A percentile compares a stretch with the other conserved stretches of the same genome.
These are phyloP conservation scores for Lepetodrilus schrolli DNA, from an alignment of 2,888 invertebrate genomes.

Conservation along the genomic window DNA sequence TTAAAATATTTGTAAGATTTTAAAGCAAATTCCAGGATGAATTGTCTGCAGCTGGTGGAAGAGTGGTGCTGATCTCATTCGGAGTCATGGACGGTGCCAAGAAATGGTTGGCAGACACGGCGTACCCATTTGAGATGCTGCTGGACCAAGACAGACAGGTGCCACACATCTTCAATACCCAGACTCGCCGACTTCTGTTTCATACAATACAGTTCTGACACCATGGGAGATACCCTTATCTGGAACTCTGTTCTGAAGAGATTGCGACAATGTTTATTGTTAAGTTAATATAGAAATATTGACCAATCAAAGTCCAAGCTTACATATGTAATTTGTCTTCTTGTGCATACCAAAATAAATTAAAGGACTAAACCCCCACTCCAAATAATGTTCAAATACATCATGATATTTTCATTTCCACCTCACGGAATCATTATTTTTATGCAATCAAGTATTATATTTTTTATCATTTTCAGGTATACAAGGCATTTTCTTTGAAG, in stretches of 20 bases:
- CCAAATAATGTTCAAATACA: too few species aligned
- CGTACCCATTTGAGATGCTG: slow-evolving; percentile 61
- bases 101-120: slow-evolving; percentile 64
- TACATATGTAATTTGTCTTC: too few species aligned
- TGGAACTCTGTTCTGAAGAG: neutral
- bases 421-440: too few species aligned
- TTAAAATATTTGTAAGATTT: too few species aligned
- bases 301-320: too few species aligned
- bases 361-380: too few species aligned
- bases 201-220: neutral
- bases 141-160: slow-evolving; percentile 64
- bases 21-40: slow-evolving; percentile 56
- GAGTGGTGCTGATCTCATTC: slow-evolving; percentile 64
- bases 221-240: neutral
- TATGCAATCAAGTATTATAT: too few species aligned
- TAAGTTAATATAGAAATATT: too few species aligned
- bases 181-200: neutral
- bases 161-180: neutral
- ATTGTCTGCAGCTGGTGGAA: slow-evolving; percentile 45
- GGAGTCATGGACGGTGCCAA: slow-evolving; percentile 62
- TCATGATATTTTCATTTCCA: too few species aligned
- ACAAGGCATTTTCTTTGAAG: slow-evolving; percentile 58
- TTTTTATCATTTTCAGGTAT: too few species aligned
- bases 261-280: too few species aligned
- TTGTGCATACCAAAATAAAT: too few species aligned